Conservation (phyloP, 2,888 invertebrate genomes). For the Andrena flavipes region DNA sequence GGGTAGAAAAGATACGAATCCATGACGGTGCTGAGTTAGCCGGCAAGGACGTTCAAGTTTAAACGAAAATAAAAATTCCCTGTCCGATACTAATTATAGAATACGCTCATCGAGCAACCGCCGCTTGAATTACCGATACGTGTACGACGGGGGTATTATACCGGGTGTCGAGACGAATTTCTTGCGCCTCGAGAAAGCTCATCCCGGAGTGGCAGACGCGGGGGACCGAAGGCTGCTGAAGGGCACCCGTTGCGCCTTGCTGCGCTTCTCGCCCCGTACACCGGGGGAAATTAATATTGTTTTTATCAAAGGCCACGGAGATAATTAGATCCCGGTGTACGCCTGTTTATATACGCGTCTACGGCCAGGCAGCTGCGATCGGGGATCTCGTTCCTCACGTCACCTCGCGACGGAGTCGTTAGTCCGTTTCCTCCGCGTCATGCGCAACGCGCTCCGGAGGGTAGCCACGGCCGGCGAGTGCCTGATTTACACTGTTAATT, state of each 20-base stretch:
- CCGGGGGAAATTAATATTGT: constrained; percentile 65
- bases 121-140: constrained; percentile 74
- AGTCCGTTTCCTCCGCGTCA: constrained; percentile 24
- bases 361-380: constrained; percentile 28
- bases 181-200: neutral
- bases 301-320: constrained; percentile 53
- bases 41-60: constrained; percentile 84
- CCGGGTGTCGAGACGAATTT: constrained; percentile 24
- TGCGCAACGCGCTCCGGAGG: neutral
- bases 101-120: constrained; percentile 73
- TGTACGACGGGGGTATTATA: constrained; percentile 35
- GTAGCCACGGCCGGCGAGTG: neutral
- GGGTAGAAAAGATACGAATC: constrained; percentile 44
- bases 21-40: constrained; percentile 48
- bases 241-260: constrained; percentile 26
- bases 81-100: constrained; percentile 83
- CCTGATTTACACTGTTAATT: neutral
- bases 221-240: neutral
- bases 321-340: constrained; percentile 61
- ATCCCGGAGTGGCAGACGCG: neutral
- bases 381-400: constrained; percentile 27
- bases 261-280: constrained; percentile 37
- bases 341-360: constrained; percentile 27
- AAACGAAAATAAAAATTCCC: constrained; percentile 83
- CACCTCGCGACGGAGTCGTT: constrained; percentile 7